Base-by-base conservation (phyloP, 2,888 invertebrate genomes). In the Anaspis maculata region DNA sequence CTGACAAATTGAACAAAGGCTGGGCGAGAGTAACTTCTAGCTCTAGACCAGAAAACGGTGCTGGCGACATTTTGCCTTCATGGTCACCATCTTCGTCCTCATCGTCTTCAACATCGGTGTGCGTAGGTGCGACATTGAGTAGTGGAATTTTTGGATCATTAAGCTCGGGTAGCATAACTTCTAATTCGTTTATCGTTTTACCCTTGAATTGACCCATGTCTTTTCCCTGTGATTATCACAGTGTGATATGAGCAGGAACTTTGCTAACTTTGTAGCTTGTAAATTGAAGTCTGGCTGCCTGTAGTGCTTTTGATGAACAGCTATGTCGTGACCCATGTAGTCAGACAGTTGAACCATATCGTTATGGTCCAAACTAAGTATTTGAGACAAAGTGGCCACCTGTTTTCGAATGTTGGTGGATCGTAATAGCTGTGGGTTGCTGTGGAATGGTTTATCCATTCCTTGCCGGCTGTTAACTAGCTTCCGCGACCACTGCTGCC, bases 321-420 rank as follows among this genome's bases (percentile, higher is more conserved):
- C 13, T n/a, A 27, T 14, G 5, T 6, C 11, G 13, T 27, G 27
- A 13, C 27, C 27, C 10, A 27, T 7, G 10, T 13, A 27, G 10
- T 27, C 27, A 13, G 27, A 11, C 9, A 27, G 5, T n/a, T 13
- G 14, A 13, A 13, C 13, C 4, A 27, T 13, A 6, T 27, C 27
- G 15, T 27, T 27, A 11, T 7, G 4, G 9, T 9, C n/a, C 11
- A 27, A 27, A 9, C 5, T 5, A 7, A 27, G 13, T 9, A 27
- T 13, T 13, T 27, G 27, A 4, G 13, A 27, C 15, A 27, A 6
- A 6, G 27, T 27, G 5, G 27, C 27, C n/a, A 13, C 12, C 10
- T 27, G 27, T 9, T 13, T 7, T 9, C 27, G 10, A 6, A 27
- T n/a, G 7, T 12, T 12, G 4, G 27, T 27, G 13, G 13, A 11